These are phyloP conservation scores for Hydroisotoma schaefferi DNA, from an alignment of 2,888 invertebrate species.

Conservation along the genomic window DNA sequence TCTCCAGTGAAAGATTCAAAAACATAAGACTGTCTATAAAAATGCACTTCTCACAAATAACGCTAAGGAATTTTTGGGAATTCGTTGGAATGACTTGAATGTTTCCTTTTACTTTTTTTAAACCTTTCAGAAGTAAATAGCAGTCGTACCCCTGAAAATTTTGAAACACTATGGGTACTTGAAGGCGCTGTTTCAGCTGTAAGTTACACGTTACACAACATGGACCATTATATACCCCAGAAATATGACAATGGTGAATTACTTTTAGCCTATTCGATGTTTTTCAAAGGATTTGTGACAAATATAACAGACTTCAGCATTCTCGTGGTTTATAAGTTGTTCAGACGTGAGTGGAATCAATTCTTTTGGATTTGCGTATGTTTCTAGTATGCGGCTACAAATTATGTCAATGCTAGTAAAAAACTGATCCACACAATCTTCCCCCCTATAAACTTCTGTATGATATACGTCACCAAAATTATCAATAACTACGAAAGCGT, in stretches of 20 bases:
- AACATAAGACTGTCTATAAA: constrained; percentile 25
- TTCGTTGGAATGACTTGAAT: constrained; percentile 16
- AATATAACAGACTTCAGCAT: too few relatives aligned
- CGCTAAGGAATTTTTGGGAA: constrained; percentile 19
- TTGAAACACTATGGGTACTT: constrained; percentile 5
- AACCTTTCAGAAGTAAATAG: constrained; percentile 11
- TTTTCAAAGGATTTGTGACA: too few relatives aligned
- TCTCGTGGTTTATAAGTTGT: too few relatives aligned
- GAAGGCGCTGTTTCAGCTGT: background rate
- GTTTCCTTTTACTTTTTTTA: constrained; percentile 6
- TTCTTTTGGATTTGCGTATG: too few relatives aligned
- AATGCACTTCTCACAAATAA: constrained; percentile 1
- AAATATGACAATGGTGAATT: constrained; percentile 19
- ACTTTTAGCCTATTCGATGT: too few relatives aligned
- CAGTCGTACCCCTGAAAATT: constrained; percentile 1
- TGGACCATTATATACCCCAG: background rate
- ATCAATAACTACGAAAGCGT: background rate
- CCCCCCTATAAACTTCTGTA: constrained; percentile 2
- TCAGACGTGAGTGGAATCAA: too few relatives aligned
- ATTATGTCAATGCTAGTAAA: too few relatives aligned
- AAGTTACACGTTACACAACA: constrained; percentile 9
- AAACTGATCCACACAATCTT: background rate
- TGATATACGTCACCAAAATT: background rate
- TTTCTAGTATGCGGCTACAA: too few relatives aligned
- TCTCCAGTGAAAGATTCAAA: constrained; percentile 8